A percentile compares a stretch with the other conserved stretches of the same genome.
These are phyloP conservation scores for Drosophila sproati DNA, from an alignment of 1,140 invertebrate genomes.

Conservation along the genomic window DNA sequence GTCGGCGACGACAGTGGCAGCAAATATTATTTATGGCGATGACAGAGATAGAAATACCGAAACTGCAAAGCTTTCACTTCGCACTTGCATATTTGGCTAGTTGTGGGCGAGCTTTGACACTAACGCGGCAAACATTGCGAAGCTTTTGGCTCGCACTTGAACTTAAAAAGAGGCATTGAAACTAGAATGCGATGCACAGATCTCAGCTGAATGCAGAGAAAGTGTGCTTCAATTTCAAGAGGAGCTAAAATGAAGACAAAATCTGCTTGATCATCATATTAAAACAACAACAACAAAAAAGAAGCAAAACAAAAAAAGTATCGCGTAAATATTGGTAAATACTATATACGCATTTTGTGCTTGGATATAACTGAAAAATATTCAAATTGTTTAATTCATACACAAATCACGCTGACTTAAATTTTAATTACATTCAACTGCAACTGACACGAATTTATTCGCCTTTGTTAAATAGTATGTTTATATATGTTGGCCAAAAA, in stretches of 20 bases:
- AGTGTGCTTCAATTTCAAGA: background rate
- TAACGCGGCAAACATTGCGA: background rate
- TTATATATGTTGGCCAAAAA: background rate
- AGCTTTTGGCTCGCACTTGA: slow-evolving; percentile 20
- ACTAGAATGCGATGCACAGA: background rate
- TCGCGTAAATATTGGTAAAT: background rate
- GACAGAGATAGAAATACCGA: slow-evolving; percentile 3
- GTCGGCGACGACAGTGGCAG: slow-evolving; percentile 25
- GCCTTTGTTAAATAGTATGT: background rate
- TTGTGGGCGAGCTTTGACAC: slow-evolving; percentile 1
- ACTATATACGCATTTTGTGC: background rate
- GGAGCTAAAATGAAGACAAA: background rate
- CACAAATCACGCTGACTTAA: background rate
- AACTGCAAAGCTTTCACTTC: slow-evolving; percentile 10
- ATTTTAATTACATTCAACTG: background rate
- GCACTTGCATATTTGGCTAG: background rate
- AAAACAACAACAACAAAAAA: background rate
- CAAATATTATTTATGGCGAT: slow-evolving; percentile 73
- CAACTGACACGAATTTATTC: background rate
- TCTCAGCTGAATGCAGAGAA: background rate
- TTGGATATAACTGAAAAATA: background rate
- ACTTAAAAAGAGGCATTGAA: slow-evolving; percentile 14
- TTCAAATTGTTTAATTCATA: background rate
- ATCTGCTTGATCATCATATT: background rate
- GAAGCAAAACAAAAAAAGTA: background rate